Conservation (phyloP, 2,797 vertebrate genomes). For the Glossophaga mutica region DNA sequence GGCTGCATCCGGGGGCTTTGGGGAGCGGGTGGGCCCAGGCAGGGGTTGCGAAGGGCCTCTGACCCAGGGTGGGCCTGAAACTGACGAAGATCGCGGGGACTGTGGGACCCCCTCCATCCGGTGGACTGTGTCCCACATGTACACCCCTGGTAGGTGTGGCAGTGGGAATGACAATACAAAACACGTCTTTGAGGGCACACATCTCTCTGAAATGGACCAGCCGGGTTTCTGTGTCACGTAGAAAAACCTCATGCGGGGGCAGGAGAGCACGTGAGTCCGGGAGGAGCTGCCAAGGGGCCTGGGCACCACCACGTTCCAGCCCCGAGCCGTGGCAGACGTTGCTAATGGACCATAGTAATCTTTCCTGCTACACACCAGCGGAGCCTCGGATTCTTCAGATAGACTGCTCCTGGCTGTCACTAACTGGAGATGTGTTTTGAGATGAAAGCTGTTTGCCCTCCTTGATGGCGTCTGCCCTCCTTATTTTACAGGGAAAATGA, state of each 20-base stretch:
- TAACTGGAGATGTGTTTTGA: not conserved
- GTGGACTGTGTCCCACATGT: not conserved
- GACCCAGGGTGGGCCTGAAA: not conserved
- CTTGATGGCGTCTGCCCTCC: not conserved
- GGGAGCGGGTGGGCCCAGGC: not conserved
- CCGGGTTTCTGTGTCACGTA: not conserved
- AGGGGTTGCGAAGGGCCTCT: not conserved
- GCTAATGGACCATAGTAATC: not conserved
- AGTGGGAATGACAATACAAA: not conserved
- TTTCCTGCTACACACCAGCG: not conserved
- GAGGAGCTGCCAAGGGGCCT: not conserved
- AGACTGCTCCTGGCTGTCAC: not conserved
- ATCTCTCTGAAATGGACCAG: not conserved
- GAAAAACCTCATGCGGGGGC: not conserved
- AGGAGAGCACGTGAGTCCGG: not conserved
- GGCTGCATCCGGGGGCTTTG: not conserved
- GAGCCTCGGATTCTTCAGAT: not conserved
- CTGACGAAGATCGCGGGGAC: not conserved
- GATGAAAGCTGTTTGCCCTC: not conserved
- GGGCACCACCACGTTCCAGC: not conserved
- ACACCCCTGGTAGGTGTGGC: not conserved
- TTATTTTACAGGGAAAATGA: not conserved
- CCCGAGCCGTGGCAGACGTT: not conserved
- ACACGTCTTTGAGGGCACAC: not conserved
- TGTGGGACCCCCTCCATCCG: no score